Conservation (phyloP, 1,140 invertebrate genomes). For the Papilio dardanus region DNA sequence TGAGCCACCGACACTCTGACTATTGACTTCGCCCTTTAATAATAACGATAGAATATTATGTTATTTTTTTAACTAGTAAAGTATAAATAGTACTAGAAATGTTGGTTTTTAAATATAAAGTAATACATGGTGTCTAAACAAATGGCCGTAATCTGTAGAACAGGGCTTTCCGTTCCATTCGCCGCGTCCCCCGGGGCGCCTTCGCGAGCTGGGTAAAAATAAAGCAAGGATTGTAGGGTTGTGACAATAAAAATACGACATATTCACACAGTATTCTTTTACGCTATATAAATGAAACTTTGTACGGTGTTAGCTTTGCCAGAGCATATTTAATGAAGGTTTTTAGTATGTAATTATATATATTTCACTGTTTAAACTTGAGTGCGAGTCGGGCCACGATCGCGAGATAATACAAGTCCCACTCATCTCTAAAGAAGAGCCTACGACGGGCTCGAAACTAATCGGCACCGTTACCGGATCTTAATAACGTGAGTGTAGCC, state of each 20-base stretch:
- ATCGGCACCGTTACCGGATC: too few species aligned
- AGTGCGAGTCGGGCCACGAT: too few species aligned
- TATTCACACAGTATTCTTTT: not conserved
- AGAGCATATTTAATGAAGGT: too few species aligned
- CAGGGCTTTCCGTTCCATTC: not conserved
- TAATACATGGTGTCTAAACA: not conserved
- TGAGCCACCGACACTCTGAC: too few species aligned
- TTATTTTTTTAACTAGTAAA: not conserved
- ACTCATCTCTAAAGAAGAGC: too few species aligned
- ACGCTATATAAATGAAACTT: not conserved
- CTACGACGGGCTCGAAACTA: too few species aligned
- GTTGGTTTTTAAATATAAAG: not conserved
- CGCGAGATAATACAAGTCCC: too few species aligned
- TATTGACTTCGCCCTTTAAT: too few species aligned
- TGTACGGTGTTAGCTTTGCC: not conserved
- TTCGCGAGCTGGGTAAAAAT: constrained; percentile 1
- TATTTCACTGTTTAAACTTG: too few species aligned
- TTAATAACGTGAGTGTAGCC: too few species aligned
- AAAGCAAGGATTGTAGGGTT: constrained; percentile 18
- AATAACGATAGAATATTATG: too few species aligned
- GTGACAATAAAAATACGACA: constrained; percentile 7
- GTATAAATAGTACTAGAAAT: not conserved
- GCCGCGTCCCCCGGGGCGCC: not conserved
- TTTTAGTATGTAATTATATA: too few species aligned
- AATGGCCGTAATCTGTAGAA: constrained; percentile 14